Base-by-base conservation (phyloP, 2,888 invertebrate species). In the Falcaria lacertinaria region DNA sequence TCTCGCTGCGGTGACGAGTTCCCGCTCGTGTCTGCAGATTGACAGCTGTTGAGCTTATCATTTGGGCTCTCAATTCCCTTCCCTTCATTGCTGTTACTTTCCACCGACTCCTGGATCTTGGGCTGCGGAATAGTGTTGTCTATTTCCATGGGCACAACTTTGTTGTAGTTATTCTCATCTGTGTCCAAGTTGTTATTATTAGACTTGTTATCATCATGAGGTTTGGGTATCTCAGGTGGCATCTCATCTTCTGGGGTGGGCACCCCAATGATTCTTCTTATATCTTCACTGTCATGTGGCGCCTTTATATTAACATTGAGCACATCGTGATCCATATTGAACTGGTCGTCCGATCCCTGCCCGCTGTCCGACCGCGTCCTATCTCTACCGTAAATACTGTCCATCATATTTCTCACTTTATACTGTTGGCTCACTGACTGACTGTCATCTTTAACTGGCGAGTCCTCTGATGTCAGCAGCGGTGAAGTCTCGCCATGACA, bases 1-100 rank as follows among this genome's bases (percentile, higher is more conserved):
- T 92, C 89, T 4, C 86, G 73, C 39, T 88, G 84, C 0, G 89
- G 90, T 0, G 89, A 89, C 0, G 89, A 89, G 58, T 85, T 85
- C 2, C 89, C 88, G 56, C 89, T 89, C 2, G 89, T 89, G 57
- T 89, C 89, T 0, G 87, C 85, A 0, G 84, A 84, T 43, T 82
- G 84, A 8, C 83, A 79, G 50, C 84, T 81, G 53, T 79, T 73
- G 1, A 73, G 60, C 49, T 86, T 86, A 16, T 87, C 86, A 39
- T 60, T 76, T 0, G 85, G 84, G 43, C 84, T 84, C 15, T 79
- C 84, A 17, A 75, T 68, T 6, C 74, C 69, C 48, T 81, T 83
- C 1, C 71, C 42, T 2, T 81, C 80, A 40, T 63, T 50, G 47
- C 61, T 59, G 19, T 58, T 61, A 44, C 56, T 68, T 16, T 83